These are phyloP conservation scores for Rhogogaster chlorosoma DNA, from an alignment of 2,888 invertebrate species.

Conservation along the genomic window DNA sequence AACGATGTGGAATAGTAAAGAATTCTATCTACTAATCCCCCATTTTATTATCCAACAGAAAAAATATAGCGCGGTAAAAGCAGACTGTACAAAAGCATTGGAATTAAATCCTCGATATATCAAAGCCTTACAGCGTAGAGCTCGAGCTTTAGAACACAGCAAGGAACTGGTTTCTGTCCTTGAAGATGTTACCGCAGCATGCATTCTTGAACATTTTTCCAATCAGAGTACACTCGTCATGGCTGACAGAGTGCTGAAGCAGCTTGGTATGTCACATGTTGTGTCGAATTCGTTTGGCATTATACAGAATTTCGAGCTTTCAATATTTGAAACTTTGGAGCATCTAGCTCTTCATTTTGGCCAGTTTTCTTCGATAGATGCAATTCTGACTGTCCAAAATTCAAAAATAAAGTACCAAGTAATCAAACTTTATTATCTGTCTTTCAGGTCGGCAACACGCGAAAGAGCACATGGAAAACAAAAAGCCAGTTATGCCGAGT, in stretches of 20 bases:
- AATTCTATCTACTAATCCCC: background rate
- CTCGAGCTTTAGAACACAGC: slow-evolving; percentile 89
- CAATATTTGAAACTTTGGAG: background rate
- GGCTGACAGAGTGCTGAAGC: slow-evolving; percentile 94
- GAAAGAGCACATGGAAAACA: slow-evolving; percentile 85
- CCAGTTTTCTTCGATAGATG: background rate
- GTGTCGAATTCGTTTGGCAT: background rate
- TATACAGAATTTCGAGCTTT: background rate
- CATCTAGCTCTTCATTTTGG: background rate
- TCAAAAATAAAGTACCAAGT: background rate
- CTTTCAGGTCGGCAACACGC: slow-evolving; percentile 83
- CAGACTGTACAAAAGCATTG: slow-evolving; percentile 92
- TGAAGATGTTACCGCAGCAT: slow-evolving; percentile 96
- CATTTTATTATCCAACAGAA: slow-evolving; percentile 76
- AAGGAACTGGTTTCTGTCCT: slow-evolving; percentile 90
- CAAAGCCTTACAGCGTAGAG: slow-evolving; percentile 92
- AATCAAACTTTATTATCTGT: slow-evolving; percentile 35
- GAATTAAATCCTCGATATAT: slow-evolving; percentile 91
- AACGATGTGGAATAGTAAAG: slow-evolving; percentile 9
- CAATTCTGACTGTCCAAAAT: background rate
- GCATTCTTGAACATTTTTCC: slow-evolving; percentile 93
- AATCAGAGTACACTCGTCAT: slow-evolving; percentile 89
- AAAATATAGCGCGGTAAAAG: slow-evolving; percentile 90
- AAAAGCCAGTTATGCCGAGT: slow-evolving; percentile 89
- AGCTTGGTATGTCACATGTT: slow-evolving; percentile 81